Conservation (phyloP, 2,888 invertebrate species). For the Noctua pronuba region DNA sequence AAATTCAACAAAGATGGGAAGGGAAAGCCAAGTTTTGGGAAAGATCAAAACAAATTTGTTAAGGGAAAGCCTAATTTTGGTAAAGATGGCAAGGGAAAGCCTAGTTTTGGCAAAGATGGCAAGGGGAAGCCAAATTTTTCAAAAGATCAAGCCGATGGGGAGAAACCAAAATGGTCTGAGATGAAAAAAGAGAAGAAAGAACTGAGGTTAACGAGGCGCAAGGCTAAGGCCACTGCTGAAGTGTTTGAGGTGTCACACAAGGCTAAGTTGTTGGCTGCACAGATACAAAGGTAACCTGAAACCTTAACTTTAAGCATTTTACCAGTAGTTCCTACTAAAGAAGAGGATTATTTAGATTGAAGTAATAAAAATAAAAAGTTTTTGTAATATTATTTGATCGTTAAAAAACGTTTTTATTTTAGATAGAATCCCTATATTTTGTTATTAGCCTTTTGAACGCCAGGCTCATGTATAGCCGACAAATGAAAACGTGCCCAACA, state of each 20-base stretch:
- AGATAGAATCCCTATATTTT: not conserved
- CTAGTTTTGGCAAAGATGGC: slow-evolving; percentile 59
- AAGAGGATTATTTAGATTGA: not conserved
- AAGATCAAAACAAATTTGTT: slow-evolving; percentile 44
- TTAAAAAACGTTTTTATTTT: not conserved
- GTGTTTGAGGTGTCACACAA: slow-evolving; percentile 87
- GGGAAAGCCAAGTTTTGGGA: slow-evolving; percentile 49
- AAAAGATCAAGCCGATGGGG: slow-evolving; percentile 74
- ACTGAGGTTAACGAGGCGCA: slow-evolving; percentile 91
- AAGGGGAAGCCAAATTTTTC: slow-evolving; percentile 64
- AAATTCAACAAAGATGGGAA: slow-evolving; percentile 51
- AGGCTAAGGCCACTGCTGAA: slow-evolving; percentile 88
- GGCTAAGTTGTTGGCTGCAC: slow-evolving; percentile 85
- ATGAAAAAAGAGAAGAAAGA: slow-evolving; percentile 94
- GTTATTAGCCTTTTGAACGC: no score
- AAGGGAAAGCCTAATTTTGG: slow-evolving; percentile 60
- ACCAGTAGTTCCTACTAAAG: not conserved
- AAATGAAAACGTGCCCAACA: no score
- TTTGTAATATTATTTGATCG: not conserved
- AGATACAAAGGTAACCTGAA: slow-evolving; percentile 83
- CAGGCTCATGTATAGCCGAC: no score
- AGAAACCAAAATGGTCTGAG: slow-evolving; percentile 93
- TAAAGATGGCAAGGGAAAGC: slow-evolving; percentile 64
- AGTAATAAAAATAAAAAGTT: not conserved
- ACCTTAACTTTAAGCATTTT: not conserved